phyloP scores from a whole-genome alignment of 2,113 vertebrate species.

The Abramis brama region DNA sequence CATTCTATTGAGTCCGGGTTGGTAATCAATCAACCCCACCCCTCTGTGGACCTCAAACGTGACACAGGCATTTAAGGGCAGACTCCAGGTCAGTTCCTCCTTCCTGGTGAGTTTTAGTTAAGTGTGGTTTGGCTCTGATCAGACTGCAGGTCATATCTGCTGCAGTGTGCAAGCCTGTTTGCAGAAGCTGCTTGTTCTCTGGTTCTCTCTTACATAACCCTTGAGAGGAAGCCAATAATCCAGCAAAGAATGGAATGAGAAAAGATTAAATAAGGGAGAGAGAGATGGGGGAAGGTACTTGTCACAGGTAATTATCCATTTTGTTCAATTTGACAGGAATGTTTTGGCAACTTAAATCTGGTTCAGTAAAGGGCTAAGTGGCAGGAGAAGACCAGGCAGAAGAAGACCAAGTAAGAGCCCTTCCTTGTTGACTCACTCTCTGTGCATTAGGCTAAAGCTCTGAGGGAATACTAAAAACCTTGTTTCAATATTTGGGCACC shows the following conservation, averaged over 20 bases:
- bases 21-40: conserved; percentile 1
- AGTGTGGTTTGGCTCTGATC: conserved; percentile 1
- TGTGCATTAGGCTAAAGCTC: neutral
- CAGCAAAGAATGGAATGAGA: conserved; percentile 24
- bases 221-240: conserved; percentile 31
- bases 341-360: conserved; percentile 29
- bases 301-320: conserved; percentile 48
- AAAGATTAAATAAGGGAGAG: neutral
- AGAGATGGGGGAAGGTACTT: conserved; percentile 30
- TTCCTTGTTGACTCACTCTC: conserved; percentile 2
- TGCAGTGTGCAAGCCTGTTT: conserved; percentile 48
- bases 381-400: neutral
- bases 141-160: conserved; percentile 38
- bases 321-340: conserved; percentile 44
- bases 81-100: conserved; percentile 3
- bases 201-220: conserved; percentile 35
- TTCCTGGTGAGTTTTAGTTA: conserved; percentile 12
- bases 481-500: neutral
- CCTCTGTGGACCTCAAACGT: neutral
- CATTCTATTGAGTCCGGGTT: neutral
- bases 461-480: neutral
- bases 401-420: neutral
- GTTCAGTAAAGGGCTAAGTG: conserved; percentile 18
- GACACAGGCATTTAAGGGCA: conserved; percentile 8
- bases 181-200: conserved; percentile 47